Evolutionary conservation across 2,797 vertebrate genomes (phyloP).

Genomic region (Melanitta fusca): DNA sequence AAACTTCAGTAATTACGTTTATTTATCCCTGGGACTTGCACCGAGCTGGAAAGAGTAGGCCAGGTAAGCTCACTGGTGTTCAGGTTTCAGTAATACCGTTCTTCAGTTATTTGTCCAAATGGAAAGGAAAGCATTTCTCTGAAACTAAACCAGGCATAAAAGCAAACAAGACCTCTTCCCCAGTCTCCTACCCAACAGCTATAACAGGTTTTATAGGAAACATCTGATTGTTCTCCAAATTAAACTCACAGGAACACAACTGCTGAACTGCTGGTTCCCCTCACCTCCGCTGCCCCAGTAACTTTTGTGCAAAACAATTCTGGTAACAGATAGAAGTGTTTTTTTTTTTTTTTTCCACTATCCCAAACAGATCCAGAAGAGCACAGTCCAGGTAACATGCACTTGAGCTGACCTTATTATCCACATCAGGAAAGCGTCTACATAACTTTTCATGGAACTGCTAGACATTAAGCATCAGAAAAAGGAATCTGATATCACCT

Average conservation of each 20-base stretch:
- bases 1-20: constrained; percentile 80
- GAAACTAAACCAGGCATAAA: constrained; percentile 34
- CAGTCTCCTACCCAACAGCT: constrained; percentile 74
- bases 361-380: constrained; percentile 77
- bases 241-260: constrained; percentile 75
- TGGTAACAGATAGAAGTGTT: constrained; percentile 73
- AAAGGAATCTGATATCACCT: constrained; percentile 20
- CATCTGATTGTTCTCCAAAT: constrained; percentile 82
- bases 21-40: constrained; percentile 81
- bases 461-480: constrained; percentile 41
- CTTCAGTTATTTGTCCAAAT: constrained; percentile 85
- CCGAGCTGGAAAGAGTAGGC: constrained; percentile 86
- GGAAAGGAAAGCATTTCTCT: constrained; percentile 83
- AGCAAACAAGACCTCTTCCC: neutral
- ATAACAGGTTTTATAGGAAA: constrained; percentile 88
- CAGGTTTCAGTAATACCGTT: constrained; percentile 81
- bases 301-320: constrained; percentile 6
- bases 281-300: neutral
- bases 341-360: constrained; percentile 81
- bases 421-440: constrained; percentile 33
- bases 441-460: neutral
- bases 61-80: constrained; percentile 80
- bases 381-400: constrained; percentile 76
- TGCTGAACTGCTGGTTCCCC: constrained; percentile 54
- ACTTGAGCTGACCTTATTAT: constrained; percentile 84